Evolutionary conservation across 2,797 vertebrate genomes (phyloP).

Genomic region (Lacerta viridis): DNA sequence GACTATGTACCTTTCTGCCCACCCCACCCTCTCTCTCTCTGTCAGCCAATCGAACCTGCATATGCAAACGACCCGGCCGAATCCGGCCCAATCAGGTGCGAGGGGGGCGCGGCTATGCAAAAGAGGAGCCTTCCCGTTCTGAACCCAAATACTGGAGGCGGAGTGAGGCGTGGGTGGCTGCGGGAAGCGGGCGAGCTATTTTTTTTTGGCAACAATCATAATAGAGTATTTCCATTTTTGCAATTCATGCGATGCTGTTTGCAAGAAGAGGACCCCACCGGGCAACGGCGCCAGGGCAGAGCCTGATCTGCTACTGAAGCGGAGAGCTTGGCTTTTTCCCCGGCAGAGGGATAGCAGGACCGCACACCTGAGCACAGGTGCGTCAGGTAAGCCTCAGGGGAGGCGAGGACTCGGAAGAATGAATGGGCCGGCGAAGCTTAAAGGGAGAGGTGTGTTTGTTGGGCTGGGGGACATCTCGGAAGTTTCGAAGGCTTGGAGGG

Average conservation of each 20-base stretch:
- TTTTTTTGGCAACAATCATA: background rate
- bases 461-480: background rate
- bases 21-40: background rate
- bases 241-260: background rate
- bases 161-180: background rate
- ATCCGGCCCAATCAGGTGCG: background rate
- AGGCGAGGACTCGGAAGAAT: background rate
- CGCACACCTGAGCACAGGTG: conserved; percentile 31
- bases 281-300: background rate
- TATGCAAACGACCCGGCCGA: conserved; percentile 2
- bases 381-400: conserved; percentile 10
- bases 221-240: background rate
- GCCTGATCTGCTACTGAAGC: background rate
- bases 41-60: background rate
- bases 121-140: background rate
- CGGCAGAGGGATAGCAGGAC: background rate
- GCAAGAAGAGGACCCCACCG: background rate
- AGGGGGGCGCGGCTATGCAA: background rate
- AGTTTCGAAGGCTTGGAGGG: background rate
- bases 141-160: fast-evolving
- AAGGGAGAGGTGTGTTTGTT: background rate
- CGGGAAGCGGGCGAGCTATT: no score
- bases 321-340: background rate
- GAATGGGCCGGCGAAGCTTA: background rate
- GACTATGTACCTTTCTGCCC: background rate